Base-by-base conservation (phyloP, 2,888 invertebrate species). In the Aporophyla lueneburgensis region DNA sequence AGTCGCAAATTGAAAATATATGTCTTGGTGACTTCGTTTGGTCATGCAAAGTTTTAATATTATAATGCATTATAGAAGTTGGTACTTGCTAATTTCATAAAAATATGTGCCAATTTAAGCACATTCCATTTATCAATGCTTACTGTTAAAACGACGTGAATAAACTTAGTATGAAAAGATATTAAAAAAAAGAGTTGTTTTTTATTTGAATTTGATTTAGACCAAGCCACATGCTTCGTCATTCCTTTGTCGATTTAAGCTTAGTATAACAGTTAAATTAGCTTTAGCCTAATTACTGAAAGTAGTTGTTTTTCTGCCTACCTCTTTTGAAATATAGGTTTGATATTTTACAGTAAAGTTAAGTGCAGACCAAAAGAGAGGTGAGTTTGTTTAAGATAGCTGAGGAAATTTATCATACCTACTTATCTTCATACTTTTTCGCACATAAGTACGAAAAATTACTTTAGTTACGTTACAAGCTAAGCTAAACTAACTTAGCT, bases 321-420 rank as follows among this genome's bases (percentile, higher is more conserved):
- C 3, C 6, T 0, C 0, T 24, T 21, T 5, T 9, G 9, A 0
- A 43, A 43, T 43, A 21, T 5, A 27, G 19, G 9, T 0, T 14
- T 63, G 4, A 33, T 16, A 21, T 54, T 1, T 21, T 61, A 12
- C 19, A 10, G 0, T 12, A 9, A 43, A 43, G 43, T 9, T 9
- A 9, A 9, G 7, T 43, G 43, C 43, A 43, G 43, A 43, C 43
- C 9, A 43, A 43, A 43, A 9, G 7, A 33, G 3, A 33, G 33
- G 2, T 33, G 33, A 33, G 33, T 33, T 33, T 2, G 33, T 33
- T 33, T 33, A 33, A 3, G 33, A 33, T 1, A 33, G 33, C 33
- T 33, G 3, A 33, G 33, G 33, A 33, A 33, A 33, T 33, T 1
- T 2, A 33, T 33, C 33, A 33, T 33, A 33, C 3, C 33, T 33